phyloP scores from a whole-genome alignment of 2,797 vertebrate species.

The Gouania willdenowi region DNA sequence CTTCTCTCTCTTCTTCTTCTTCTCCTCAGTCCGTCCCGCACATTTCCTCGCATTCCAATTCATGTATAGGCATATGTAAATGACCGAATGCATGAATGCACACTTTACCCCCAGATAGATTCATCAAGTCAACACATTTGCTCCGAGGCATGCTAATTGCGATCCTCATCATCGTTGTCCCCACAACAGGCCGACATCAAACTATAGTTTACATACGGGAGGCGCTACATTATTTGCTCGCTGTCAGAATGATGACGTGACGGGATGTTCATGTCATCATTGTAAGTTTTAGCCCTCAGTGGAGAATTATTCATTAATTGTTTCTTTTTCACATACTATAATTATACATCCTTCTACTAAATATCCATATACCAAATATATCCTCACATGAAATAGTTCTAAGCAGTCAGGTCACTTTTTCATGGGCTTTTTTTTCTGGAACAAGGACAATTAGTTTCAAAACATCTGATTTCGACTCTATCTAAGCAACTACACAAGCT shows the following conservation, averaged over 20 bases:
- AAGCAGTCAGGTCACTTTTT: too few relatives aligned
- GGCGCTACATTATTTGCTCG: conserved; percentile 13
- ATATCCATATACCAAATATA: too few relatives aligned
- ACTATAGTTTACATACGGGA: conserved; percentile 19
- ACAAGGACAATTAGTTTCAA: too few relatives aligned
- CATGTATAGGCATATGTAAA: conserved; percentile 58
- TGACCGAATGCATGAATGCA: conserved; percentile 42
- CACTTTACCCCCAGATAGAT: conserved; percentile 42
- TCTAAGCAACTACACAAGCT: too few relatives aligned
- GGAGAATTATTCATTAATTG: too few relatives aligned
- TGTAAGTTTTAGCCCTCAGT: neutral
- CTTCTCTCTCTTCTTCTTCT: neutral
- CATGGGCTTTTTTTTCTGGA: too few relatives aligned
- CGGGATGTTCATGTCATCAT: neutral
- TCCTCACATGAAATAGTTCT: too few relatives aligned
- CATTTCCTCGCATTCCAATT: conserved; percentile 9
- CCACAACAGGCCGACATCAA: conserved; percentile 15
- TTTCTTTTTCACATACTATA: too few relatives aligned
- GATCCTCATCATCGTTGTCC: conserved; percentile 25
- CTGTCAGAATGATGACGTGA: conserved; percentile 10
- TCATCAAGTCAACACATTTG: conserved; percentile 48
- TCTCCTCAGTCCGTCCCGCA: conserved; percentile 18
- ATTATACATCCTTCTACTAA: too few relatives aligned
- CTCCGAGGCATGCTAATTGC: conserved; percentile 47
- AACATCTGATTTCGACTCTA: too few relatives aligned